A percentile compares a stretch with the other conserved stretches of the same genome.
Conservation (phyloP, 64 coral and sea anemone species). For the Porites australiensis region DNA sequence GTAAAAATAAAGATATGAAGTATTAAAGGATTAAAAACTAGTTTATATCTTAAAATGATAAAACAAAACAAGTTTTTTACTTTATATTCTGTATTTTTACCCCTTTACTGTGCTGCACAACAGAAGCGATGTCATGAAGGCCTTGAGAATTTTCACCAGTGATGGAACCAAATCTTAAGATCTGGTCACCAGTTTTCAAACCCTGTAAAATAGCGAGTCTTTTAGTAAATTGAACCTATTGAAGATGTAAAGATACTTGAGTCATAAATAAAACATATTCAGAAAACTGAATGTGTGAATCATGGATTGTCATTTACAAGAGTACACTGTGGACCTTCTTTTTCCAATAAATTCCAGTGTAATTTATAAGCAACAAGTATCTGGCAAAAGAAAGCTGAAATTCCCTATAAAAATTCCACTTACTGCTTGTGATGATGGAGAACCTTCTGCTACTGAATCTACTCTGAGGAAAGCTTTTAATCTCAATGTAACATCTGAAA, state of each 20-base stretch:
- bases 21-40: too few relatives aligned
- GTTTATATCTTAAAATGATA: too few relatives aligned
- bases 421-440: slow-evolving; percentile 91
- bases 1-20: neutral
- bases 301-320: too few relatives aligned
- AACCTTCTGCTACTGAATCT: slow-evolving; percentile 77
- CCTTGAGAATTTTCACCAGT: slow-evolving; percentile 79
- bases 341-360: too few relatives aligned
- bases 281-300: too few relatives aligned
- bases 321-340: too few relatives aligned
- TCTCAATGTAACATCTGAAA: slow-evolving; percentile 19
- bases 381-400: too few relatives aligned
- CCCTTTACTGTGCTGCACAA: slow-evolving; percentile 92
- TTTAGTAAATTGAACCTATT: too few relatives aligned
- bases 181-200: slow-evolving; percentile 77
- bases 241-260: too few relatives aligned
- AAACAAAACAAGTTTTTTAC: neutral
- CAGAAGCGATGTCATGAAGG: slow-evolving; percentile 77
- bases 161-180: slow-evolving; percentile 96
- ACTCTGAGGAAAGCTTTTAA: slow-evolving; percentile 78
- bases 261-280: too few relatives aligned
- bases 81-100: slow-evolving; percentile 43
- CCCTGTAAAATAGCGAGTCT: slow-evolving; percentile 57
- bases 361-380: too few relatives aligned
- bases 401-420: neutral